These are phyloP conservation scores for Pseudococcus longispinus DNA, from an alignment of 2,888 invertebrate genomes.

Conservation along the genomic window DNA sequence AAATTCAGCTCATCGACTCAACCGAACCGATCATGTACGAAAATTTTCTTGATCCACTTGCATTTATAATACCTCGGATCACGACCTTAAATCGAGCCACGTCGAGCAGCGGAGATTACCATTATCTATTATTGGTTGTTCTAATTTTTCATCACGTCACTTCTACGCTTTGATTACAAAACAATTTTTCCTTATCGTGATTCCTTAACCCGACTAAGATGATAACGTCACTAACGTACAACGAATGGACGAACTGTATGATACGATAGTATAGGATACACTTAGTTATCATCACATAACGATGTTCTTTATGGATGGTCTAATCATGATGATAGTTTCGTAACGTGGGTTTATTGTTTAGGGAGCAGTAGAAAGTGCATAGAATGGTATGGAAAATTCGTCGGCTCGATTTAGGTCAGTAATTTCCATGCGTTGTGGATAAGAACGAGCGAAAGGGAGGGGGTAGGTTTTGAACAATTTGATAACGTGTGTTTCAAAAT, in stretches of 20 bases:
- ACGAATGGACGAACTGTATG: neutral
- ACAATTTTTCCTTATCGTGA: neutral
- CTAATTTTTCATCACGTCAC: constrained; percentile 16
- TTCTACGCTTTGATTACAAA: neutral
- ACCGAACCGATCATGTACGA: neutral
- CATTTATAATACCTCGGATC: constrained; percentile 37
- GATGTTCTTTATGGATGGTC: constrained; percentile 3
- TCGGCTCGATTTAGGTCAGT: neutral
- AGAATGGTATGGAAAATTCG: neutral
- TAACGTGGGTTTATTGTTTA: neutral
- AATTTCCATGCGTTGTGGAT: neutral
- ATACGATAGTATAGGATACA: neutral
- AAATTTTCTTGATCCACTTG: constrained; percentile 25
- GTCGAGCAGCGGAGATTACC: neutral
- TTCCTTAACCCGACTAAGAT: neutral
- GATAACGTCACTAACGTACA: neutral
- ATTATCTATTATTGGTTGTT: neutral
- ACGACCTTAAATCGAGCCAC: constrained; percentile 16
- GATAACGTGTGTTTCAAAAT: too few relatives aligned
- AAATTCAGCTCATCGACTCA: constrained; percentile 23
- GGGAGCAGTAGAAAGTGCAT: neutral
- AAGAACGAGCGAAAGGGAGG: too few relatives aligned
- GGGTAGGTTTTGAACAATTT: too few relatives aligned
- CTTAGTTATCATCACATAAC: neutral
- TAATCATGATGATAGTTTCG: neutral